Percentiles rank a stretch among this genome's conserved stretches.
These are phyloP conservation scores for Cygnus buccinator DNA, from an alignment of 2,113 vertebrate genomes.

Conservation along the genomic window DNA sequence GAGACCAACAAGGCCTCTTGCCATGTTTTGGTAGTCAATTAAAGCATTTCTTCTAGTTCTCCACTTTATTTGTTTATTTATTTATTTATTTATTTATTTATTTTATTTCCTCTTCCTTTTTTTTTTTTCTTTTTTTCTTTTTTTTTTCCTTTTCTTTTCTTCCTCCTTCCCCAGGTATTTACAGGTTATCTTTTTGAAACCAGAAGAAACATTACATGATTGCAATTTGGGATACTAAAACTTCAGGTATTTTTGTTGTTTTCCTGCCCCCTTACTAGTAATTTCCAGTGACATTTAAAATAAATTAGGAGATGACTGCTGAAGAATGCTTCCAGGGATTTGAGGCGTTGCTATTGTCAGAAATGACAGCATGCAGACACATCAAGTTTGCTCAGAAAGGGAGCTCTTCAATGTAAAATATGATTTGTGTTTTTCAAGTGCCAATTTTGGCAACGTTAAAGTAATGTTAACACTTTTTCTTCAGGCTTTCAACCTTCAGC, in stretches of 20 bases:
- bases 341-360: slow-evolving; percentile 24
- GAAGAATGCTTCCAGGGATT: slow-evolving; percentile 16
- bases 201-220: neutral
- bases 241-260: neutral
- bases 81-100: neutral
- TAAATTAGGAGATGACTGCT: neutral
- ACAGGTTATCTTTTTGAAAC: neutral
- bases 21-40: neutral
- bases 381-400: neutral
- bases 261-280: neutral
- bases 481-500: neutral
- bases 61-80: neutral
- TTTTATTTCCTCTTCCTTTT: neutral
- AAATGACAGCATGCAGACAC: slow-evolving; percentile 32
- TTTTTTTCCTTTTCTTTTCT: neutral
- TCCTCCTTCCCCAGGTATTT: neutral
- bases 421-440: neutral
- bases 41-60: neutral
- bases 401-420: neutral
- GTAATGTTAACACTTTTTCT: neutral
- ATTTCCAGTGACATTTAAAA: slow-evolving; percentile 22
- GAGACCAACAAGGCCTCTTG: neutral
- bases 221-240: neutral
- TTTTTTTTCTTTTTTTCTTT: neutral
- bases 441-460: neutral